phyloP scores from a whole-genome alignment of 2,113 vertebrate species.

The Aphyosemion australe region DNA sequence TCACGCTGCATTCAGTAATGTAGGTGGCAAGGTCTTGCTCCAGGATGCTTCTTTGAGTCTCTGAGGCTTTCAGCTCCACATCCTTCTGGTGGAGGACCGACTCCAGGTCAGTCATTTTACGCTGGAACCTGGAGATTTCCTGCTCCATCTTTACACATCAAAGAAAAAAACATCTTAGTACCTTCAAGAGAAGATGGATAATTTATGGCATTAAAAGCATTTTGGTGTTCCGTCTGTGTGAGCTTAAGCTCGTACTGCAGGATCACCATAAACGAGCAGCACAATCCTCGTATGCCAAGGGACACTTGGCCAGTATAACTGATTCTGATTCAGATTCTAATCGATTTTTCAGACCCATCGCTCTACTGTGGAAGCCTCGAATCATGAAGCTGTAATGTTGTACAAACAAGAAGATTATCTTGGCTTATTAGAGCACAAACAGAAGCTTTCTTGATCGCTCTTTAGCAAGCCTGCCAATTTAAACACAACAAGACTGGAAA shows the following conservation, averaged over 20 bases:
- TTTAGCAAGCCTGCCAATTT: conserved; percentile 27
- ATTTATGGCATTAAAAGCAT: background rate
- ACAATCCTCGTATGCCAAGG: background rate
- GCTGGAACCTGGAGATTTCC: conserved; percentile 98
- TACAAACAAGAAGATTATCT: conserved; percentile 33
- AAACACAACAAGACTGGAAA: conserved; percentile 39
- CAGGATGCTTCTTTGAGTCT: conserved; percentile 96
- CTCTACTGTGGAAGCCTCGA: conserved; percentile 1
- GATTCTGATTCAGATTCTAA: background rate
- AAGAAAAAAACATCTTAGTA: background rate
- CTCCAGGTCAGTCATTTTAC: conserved; percentile 99
- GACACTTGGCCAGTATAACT: background rate
- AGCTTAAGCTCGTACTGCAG: background rate
- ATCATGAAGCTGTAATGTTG: background rate
- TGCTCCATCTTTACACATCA: conserved; percentile 91
- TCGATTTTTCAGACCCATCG: background rate
- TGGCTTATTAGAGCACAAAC: conserved; percentile 36
- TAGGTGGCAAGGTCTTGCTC: conserved; percentile 99
- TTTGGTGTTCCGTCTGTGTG: background rate
- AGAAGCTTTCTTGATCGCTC: conserved; percentile 43
- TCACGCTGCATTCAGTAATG: conserved; percentile 99
- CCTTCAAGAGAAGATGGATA: background rate
- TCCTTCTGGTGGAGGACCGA: conserved; percentile 99
- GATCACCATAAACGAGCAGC: background rate
- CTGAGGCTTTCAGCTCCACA: conserved; percentile 98